A percentile compares a stretch with the other conserved stretches of the same genome.
phyloP scores from a whole-genome alignment of 2,113 vertebrate species.

The Myiopsitta monachus region DNA sequence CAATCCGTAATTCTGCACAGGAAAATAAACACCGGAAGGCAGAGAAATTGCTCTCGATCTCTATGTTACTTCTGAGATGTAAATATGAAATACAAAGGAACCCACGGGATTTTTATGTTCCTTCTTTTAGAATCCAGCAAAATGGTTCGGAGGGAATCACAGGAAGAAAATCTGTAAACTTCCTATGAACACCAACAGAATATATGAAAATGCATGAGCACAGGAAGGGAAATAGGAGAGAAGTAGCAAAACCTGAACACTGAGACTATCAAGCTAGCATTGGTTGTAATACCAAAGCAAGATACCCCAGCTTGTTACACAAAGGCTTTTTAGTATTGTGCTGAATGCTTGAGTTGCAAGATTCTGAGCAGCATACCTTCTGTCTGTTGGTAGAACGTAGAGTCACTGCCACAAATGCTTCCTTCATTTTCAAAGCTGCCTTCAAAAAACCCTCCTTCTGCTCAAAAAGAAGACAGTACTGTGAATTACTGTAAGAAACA shows the following conservation, averaged over 20 bases:
- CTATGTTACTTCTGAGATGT: background rate
- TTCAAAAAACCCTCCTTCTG: slow-evolving; percentile 85
- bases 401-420: slow-evolving; percentile 91
- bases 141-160: background rate
- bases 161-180: background rate
- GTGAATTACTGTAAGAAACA: fast-evolving
- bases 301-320: background rate
- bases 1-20: background rate
- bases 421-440: slow-evolving; percentile 90
- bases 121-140: background rate
- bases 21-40: background rate
- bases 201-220: background rate
- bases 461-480: background rate
- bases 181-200: background rate
- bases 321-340: background rate
- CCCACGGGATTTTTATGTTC: background rate
- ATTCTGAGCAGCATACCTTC: slow-evolving; percentile 81
- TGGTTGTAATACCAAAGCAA: background rate
- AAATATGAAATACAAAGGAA: background rate
- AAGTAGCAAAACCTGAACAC: background rate
- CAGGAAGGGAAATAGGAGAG: background rate
- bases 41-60: background rate
- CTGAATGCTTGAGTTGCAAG: background rate
- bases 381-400: slow-evolving; percentile 89
- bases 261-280: background rate